Evolutionary conservation across 2,797 vertebrate species (phyloP), one percentile per base, ranked within the genome.

Genomic region (Xerus rutilus): DNA sequence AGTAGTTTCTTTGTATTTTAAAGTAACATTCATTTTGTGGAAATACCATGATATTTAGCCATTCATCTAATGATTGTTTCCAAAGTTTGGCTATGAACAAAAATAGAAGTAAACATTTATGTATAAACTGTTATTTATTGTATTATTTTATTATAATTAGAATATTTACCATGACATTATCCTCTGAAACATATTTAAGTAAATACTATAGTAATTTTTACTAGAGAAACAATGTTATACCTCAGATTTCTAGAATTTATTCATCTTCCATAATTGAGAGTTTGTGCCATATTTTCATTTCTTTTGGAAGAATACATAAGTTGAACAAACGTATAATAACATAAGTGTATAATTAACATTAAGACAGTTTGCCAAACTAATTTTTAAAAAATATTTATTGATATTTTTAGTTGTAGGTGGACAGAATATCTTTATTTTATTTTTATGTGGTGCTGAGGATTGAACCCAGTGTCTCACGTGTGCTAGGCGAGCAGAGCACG

Each of bases 31-130:
- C 39, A 70, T 49, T 74, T 74, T 25, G 35, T 54, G 14, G 23
- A 57, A 90, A 69, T 69, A 70, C 1, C 6, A 39, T 7, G 78
- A 18, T 64, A 13, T 30, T 49, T 85, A 54, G 43, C 15, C 14
- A 57, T 67, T 94, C 15, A 79, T 15, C 25, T 79, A 10, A 64
- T 67, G 7, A 8, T 3, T 76, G 0, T 79, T 79, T 74, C 23
- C 7, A 78, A 86, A 72, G 84, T 82, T 77, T 77, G n/a, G 17
- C 17, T 78, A 43, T 49, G 91, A 64, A 84, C 78, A 94, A 74
- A 88, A 91, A 7, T 35, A 65, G 7, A 28, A 45, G 32, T 49
- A 52, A 79, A 85, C 0, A 49, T 59, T 73, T 65, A 91, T 9
- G 0, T 78, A 67, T 57, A 10, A 30, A 73, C 13, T 86, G 69